A percentile compares a stretch with the other conserved stretches of the same genome.
Conservation (phyloP, 1,140 invertebrate species). For the Ephestia elutella region DNA sequence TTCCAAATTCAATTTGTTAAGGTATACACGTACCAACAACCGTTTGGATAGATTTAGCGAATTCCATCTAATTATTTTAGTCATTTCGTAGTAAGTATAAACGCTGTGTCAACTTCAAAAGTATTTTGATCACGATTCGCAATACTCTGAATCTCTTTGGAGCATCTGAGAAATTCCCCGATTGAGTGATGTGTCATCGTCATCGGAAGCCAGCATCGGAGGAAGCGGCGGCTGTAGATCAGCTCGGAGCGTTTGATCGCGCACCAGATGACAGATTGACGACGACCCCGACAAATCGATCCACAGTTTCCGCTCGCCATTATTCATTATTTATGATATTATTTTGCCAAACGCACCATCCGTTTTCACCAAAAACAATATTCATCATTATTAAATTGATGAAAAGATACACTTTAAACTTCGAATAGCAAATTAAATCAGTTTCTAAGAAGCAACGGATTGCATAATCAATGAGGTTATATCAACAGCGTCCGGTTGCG, state of each 20-base stretch:
- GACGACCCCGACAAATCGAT: slow-evolving; percentile 40
- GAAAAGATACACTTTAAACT: not conserved
- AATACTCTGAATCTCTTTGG: not conserved
- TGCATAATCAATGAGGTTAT: slow-evolving; percentile 12
- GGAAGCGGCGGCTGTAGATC: not conserved
- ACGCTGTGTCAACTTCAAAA: no score
- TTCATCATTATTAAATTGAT: not conserved
- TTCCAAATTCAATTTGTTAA: no score
- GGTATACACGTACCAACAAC: no score
- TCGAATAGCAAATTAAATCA: not conserved
- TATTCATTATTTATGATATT: slow-evolving; percentile 42
- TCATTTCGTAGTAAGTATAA: no score
- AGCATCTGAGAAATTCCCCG: not conserved
- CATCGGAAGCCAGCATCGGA: not conserved
- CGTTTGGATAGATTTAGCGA: no score
- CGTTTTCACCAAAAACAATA: slow-evolving; percentile 36
- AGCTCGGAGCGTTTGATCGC: slow-evolving; percentile 52
- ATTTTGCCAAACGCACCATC: slow-evolving; percentile 44
- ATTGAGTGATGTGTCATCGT: not conserved
- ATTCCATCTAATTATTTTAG: no score
- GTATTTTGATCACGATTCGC: not conserved
- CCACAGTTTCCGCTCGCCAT: slow-evolving; percentile 38
- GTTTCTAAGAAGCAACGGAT: slow-evolving; percentile 13
- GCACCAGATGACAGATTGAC: slow-evolving; percentile 50
- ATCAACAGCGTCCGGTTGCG: not conserved